Conservation (phyloP, 2,113 vertebrate species). For the Siniperca chuatsi region DNA sequence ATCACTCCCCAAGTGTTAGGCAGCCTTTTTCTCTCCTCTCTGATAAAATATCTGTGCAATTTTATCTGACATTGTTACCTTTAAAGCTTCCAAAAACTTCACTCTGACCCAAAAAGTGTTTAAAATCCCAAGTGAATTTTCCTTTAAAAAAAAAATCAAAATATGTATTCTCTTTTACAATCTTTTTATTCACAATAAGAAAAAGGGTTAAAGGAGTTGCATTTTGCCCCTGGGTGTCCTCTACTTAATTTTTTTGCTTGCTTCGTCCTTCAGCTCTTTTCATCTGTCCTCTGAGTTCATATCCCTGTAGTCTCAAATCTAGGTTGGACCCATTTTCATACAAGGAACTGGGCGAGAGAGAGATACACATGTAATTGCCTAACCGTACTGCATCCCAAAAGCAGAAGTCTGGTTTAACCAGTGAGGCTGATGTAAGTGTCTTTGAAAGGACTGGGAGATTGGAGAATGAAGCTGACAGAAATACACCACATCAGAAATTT, state of each 20-base stretch:
- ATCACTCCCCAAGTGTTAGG: constrained; percentile 23
- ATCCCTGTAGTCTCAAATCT: constrained; percentile 78
- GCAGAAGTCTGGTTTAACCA: constrained; percentile 38
- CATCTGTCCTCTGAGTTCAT: constrained; percentile 74
- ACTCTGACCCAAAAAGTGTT: constrained; percentile 15
- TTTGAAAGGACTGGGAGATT: constrained; percentile 15
- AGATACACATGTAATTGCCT: constrained; percentile 45
- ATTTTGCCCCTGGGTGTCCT: constrained; percentile 58
- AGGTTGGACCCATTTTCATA: constrained; percentile 79
- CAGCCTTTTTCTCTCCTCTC: constrained; percentile 16
- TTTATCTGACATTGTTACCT: constrained; percentile 17
- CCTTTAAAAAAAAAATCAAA: not conserved
- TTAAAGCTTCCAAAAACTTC: constrained; percentile 15
- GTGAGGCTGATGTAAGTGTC: constrained; percentile 46
- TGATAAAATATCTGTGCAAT: constrained; percentile 42
- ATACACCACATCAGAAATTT: constrained; percentile 12
- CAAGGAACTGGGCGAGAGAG: constrained; percentile 41
- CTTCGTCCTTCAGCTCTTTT: constrained; percentile 79
- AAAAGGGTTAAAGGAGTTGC: constrained; percentile 39
- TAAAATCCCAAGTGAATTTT: constrained; percentile 11
- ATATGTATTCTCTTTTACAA: not conserved
- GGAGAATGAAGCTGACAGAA: constrained; percentile 20
- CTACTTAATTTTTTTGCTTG: constrained; percentile 44
- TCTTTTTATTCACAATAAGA: not conserved
- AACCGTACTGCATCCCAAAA: constrained; percentile 40